These are phyloP conservation scores for Lophius americanus DNA, from an alignment of 2,797 vertebrate species.

Conservation along the genomic window DNA sequence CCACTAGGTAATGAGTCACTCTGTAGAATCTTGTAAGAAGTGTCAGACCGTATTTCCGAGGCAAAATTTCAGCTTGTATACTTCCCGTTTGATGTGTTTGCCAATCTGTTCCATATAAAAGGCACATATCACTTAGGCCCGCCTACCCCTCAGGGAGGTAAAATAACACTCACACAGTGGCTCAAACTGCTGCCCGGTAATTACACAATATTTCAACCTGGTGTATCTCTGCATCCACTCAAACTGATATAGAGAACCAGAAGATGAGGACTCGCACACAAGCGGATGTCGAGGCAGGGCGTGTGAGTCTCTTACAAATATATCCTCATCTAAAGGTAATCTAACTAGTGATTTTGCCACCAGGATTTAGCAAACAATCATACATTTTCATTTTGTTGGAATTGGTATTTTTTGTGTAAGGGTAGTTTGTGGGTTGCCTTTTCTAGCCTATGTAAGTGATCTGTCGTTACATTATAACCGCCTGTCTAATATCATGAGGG, in stretches of 20 bases:
- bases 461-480: no score
- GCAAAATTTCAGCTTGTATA: slow-evolving; percentile 21
- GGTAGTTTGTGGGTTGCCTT: no score
- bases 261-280: neutral
- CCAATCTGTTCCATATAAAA: neutral
- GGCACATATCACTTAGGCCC: neutral
- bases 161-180: neutral
- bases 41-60: slow-evolving; percentile 47
- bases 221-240: neutral
- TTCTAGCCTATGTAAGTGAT: no score
- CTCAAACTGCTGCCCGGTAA: no score
- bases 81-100: slow-evolving; percentile 26
- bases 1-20: slow-evolving; percentile 62
- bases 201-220: neutral
- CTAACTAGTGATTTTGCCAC: no score
- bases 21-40: slow-evolving; percentile 54
- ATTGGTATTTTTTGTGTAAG: no score
- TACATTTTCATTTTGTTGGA: no score
- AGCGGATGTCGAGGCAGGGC: neutral
- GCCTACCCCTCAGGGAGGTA: neutral
- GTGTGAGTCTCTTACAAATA: neutral
- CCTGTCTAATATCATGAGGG: no score
- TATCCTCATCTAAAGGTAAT: neutral
- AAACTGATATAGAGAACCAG: neutral
- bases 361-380: no score